Base-by-base conservation (phyloP, 2,797 vertebrate genomes). In the Xerus rutilus region DNA sequence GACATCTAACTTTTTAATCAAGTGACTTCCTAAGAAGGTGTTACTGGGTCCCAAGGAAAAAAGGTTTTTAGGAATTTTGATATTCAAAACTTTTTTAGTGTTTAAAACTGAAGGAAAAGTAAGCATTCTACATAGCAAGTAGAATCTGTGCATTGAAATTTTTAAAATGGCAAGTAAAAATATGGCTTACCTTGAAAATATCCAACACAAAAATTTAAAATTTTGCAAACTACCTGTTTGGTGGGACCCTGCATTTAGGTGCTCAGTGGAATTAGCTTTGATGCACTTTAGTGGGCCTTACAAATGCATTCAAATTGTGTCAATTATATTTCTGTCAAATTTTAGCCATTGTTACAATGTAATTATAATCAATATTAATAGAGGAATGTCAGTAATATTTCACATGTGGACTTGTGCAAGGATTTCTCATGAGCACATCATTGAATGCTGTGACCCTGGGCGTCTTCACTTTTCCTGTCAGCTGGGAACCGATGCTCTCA, bases 201-300 rank as follows among this genome's bases (percentile, higher is more conserved):
- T 98, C 98, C 98, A 98, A 98, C 98, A 98, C 97, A 97, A 98
- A 98, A 98, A 98, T 97, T 98, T 98, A 99, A 98, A 98, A 98
- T 98, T 98, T 99, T 98, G 98, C 98, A 99, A 99, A 99, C 99
- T 99, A 98, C 97, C 99, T 99, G 98, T 99, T 99, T 99, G 98
- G 95, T 98, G 98, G 98, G 98, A 99, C 99, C 99, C 98, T 98
- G 98, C 98, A 94, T 21, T 98, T 97, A 98, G 97, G 98, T 98
- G 97, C 89, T 76, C 98, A 94, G 97, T 98, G 98, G 98, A 99
- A 99, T 93, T 94, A 85, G 72, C 45, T 83, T 82, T 78, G 87
- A 28, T 54, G 45, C 5, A 78, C 99, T 95, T 98, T 98, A 99
- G 98, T 99, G 98, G 98, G 92, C 96, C 76, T 78, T 86, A 96